These are phyloP conservation scores for Eupithecia insigniata DNA, from an alignment of 2,888 invertebrate genomes.

Conservation along the genomic window DNA sequence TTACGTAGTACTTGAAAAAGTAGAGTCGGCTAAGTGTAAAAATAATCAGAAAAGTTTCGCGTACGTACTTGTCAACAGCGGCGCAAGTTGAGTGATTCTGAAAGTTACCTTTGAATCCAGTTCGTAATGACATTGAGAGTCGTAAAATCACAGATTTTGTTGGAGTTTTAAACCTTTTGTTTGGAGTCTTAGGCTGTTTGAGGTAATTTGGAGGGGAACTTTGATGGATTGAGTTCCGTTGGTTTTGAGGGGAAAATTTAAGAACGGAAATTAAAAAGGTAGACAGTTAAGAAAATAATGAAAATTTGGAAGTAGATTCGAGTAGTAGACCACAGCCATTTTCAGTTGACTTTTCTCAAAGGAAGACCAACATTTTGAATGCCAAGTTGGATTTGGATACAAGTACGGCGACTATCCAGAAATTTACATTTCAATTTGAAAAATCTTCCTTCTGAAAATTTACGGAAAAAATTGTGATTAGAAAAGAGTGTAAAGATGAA, in stretches of 20 bases:
- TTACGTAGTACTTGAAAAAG: no score
- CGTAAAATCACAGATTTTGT: slow-evolving; percentile 45
- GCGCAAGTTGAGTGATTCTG: slow-evolving; percentile 62
- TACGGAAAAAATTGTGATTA: no score
- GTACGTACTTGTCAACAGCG: slow-evolving; percentile 66
- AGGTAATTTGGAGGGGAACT: slow-evolving; percentile 28
- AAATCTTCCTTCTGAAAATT: no score
- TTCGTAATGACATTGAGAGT: slow-evolving; percentile 48
- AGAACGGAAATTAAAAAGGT: slow-evolving; percentile 6
- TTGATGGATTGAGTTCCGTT: slow-evolving; percentile 14
- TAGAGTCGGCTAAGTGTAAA: slow-evolving; percentile 17
- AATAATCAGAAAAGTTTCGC: slow-evolving; percentile 69
- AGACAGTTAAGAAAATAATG: slow-evolving; percentile 6
- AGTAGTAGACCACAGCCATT: background rate
- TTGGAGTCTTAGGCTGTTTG: slow-evolving; percentile 30
- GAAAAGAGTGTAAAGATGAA: no score
- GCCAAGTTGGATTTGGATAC: no score
- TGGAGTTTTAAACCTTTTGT: slow-evolving; percentile 40
- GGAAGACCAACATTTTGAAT: no score
- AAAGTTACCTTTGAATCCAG: slow-evolving; percentile 45
- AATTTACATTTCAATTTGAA: no score
- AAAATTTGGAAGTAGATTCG: background rate
- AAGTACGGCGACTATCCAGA: no score
- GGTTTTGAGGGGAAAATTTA: slow-evolving; percentile 7
- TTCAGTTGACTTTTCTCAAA: background rate